These are phyloP conservation scores for Paedocypris micromegethes DNA, from an alignment of 2,797 vertebrate genomes.

Conservation along the genomic window DNA sequence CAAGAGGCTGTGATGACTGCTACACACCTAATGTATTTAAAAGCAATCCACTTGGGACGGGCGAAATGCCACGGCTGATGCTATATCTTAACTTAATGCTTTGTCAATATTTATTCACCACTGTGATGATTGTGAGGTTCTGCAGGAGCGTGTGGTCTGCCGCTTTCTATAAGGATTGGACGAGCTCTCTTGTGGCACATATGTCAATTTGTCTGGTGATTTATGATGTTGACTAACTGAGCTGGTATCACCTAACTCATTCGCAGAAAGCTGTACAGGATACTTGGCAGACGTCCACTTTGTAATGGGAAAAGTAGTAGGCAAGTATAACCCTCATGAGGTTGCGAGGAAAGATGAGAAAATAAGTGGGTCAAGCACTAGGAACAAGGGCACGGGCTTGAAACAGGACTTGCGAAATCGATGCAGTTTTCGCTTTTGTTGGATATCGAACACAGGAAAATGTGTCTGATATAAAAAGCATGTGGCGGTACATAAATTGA, in stretches of 20 bases:
- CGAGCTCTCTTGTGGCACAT: constrained; percentile 63
- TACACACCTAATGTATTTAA: constrained; percentile 42
- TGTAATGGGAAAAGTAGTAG: constrained; percentile 68
- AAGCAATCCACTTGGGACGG: constrained; percentile 39
- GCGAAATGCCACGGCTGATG: constrained; percentile 38
- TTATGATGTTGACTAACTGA: constrained; percentile 72
- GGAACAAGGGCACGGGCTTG: constrained; percentile 62
- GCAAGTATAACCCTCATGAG: constrained; percentile 71
- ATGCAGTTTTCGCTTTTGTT: constrained; percentile 68
- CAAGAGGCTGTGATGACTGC: constrained; percentile 16
- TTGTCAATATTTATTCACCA: constrained; percentile 63
- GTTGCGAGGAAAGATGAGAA: constrained; percentile 76
- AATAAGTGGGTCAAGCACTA: constrained; percentile 78
- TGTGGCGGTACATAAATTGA: constrained; percentile 42
- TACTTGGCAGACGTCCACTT: constrained; percentile 69
- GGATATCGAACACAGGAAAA: constrained; percentile 67
- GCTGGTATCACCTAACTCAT: constrained; percentile 69
- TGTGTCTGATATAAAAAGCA: constrained; percentile 34
- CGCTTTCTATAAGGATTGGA: constrained; percentile 58
- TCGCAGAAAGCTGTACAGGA: constrained; percentile 60
- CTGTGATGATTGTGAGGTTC: constrained; percentile 51
- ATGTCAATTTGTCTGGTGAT: constrained; percentile 74
- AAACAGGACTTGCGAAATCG: constrained; percentile 70
- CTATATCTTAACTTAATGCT: constrained; percentile 59
- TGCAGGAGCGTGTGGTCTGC: constrained; percentile 52